phyloP scores from a whole-genome alignment of 2,113 vertebrate species.

The Rousettus leschenaultii region DNA sequence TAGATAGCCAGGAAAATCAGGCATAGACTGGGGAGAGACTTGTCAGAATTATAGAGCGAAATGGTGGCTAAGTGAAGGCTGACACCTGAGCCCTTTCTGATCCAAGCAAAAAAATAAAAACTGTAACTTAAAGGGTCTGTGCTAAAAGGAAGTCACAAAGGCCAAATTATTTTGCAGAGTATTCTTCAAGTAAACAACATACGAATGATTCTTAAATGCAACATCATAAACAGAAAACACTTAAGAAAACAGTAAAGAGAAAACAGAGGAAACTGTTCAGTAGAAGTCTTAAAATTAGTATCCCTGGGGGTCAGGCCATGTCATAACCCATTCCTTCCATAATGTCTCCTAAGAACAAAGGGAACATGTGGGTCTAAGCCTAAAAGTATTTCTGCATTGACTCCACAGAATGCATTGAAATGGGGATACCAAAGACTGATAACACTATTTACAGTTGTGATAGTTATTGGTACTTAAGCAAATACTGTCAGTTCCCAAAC shows the following conservation, averaged over 20 bases:
- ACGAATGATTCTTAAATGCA: neutral
- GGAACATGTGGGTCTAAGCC: rapidly evolving
- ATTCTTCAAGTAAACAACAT: neutral
- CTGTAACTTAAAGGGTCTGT: neutral
- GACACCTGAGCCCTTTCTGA: neutral
- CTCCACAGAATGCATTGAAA: neutral
- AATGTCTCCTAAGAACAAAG: neutral
- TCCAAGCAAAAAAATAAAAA: neutral
- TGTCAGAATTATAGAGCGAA: neutral
- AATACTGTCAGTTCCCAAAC: neutral
- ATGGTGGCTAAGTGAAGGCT: neutral
- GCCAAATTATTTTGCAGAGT: neutral
- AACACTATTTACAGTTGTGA: neutral
- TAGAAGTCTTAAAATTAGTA: neutral
- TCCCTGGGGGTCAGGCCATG: neutral
- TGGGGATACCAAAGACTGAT: neutral
- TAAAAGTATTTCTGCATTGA: neutral
- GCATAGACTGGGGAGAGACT: neutral
- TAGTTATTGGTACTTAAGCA: neutral
- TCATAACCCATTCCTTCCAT: too few species aligned
- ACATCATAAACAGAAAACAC: neutral
- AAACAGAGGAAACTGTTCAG: neutral
- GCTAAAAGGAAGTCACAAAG: neutral
- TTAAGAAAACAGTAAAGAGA: neutral
- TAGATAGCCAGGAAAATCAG: neutral